Base-by-base conservation (phyloP, 1,140 invertebrate genomes). In the Hyles vespertilio region DNA sequence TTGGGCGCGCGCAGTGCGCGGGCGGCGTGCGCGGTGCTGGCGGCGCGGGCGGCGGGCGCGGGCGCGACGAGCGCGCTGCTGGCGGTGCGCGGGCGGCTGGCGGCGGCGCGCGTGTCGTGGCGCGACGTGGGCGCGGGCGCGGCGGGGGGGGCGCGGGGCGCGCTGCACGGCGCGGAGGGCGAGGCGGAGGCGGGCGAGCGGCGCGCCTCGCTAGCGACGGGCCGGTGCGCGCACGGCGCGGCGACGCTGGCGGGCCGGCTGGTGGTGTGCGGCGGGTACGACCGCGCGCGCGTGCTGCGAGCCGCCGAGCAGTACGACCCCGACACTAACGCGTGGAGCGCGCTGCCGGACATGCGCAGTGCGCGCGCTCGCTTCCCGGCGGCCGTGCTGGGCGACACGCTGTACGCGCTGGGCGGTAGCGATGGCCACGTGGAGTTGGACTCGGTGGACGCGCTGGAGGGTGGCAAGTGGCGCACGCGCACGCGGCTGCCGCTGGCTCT, bases 381-480 rank as follows among this genome's bases (percentile, higher is more conserved):
- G 47, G 92, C 67, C 11, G 46, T 58, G 46, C 78, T 95, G 1
- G 84, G 92, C 51, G 91, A 91, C 54, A 91, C 91, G 58, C 90
- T 96, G 2, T 97, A 94, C 82, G 95, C 94, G 9, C 90, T 95
- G 57, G 95, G 95, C 10, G 96, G 96, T 5, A 94, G 93, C 57
- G 95, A 96, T 85, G 96, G 96, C 9, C 77, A 78, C 63, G 61
- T 67, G 3, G 78, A 81, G n/a, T 12, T 84, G 89, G 56, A 93
- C 91, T 71, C 96, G 94, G 95, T 91, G 83, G 56, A 73, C 59
- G 64, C 59, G 58, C 43, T 63, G 8, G n/a, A 5, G 55, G 22
- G 78, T 89, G 45, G 92, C 92, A 62, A 48, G 33, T 97, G 95
- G 95, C 86, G 81, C 1, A 83, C 88, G 51, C 81, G 92, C n/a